Base-by-base conservation (phyloP, 2,113 vertebrate genomes). In the Cepphus grylle region DNA sequence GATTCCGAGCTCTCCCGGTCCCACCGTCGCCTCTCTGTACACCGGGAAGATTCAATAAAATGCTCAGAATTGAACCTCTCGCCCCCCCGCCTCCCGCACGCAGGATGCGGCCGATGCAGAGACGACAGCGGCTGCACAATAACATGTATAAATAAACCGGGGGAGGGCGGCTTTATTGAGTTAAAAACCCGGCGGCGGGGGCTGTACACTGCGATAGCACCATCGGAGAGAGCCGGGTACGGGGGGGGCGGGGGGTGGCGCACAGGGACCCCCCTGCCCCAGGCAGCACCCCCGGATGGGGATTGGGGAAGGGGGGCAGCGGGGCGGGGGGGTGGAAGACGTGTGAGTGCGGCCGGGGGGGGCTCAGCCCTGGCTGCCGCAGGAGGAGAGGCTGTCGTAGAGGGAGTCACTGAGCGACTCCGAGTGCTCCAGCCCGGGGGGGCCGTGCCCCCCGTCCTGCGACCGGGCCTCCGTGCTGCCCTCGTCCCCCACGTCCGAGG, bases 381-480 rank as follows among this genome's bases (percentile, higher is more conserved):
- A 99, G 80, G 99, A 99, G 7, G 99, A 99, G 59, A 99, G 98
- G 23, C 99, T 99, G 98, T 99, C 99, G 42, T 99, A 99, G 80
- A 99, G 98, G 0, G 99, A 99, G 50, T 99, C 99, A 12, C 99
- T 99, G 81, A 99, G 98, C 8, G 99, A 99, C 91, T 99, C 99
- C 0, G 99, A 99, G 65, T 99, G 99, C 92, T 99, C 99, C 92
- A 99, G 97, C 72, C 98, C 98, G 2, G 98, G 98, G 52, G 99
- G 98, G 20, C 98, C 98, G 8, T 98, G 98, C 5, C 99, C 98
- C 6, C 98, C 98, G 1, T 99, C 98, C 67, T 98, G 98, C 4
- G 98, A 98, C 16, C 86, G 97, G 1, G 97, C 96, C 96, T 99
- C 99, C 20, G 80, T 97, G 96, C 99, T 98, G 12, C 98, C 98